Evolutionary conservation across 2,113 vertebrate genomes (phyloP), one percentile per base, ranked within the genome.

Genomic region (Alethe castanea): DNA sequence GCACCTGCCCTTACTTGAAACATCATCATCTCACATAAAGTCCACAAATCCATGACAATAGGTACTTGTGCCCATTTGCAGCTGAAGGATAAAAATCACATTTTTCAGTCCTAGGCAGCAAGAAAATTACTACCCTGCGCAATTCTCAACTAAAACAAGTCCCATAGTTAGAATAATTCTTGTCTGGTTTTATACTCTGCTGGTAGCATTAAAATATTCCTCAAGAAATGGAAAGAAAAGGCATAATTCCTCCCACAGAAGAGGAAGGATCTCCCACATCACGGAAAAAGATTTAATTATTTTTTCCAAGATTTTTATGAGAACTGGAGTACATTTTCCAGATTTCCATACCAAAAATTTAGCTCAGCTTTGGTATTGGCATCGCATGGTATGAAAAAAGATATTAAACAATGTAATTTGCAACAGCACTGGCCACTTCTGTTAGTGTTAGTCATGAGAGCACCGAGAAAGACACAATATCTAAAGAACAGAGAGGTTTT

Each of bases 381-480:
- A 56, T n/a, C 3, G 4, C 6, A 9, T 35, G 12, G 12, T 47
- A 61, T 47, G 40, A 79, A 81, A 45, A 59, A 69, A 35, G 2
- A 45, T 36, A 52, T 38, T 33, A 28, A 85, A 85, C 16, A 54
- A 48, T 29, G 9, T 2, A 14, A 61, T 79, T 86, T 70, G 14
- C 52, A 79, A 19, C 14, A 73, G n/a, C 4, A 28, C 14, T 35
- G 12, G 36, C 40, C 50, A 57, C 10, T 86, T 87, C 44, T 69
- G 5, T 35, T 44, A 36, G 19, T 28, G 36, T 31, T 73, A 52
- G 5, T 35, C 20, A 57, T 29, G 20, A 70, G 3, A 74, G 8
- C 12, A 48, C 9, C 12, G 73, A 79, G 17, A 69, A 69, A 22
- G 2, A 6, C 0, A 0, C 8, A 61, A 31, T 8, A 79, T 14